phyloP scores from a whole-genome alignment of 1,140 invertebrate genomes.

The Euura lappo region DNA sequence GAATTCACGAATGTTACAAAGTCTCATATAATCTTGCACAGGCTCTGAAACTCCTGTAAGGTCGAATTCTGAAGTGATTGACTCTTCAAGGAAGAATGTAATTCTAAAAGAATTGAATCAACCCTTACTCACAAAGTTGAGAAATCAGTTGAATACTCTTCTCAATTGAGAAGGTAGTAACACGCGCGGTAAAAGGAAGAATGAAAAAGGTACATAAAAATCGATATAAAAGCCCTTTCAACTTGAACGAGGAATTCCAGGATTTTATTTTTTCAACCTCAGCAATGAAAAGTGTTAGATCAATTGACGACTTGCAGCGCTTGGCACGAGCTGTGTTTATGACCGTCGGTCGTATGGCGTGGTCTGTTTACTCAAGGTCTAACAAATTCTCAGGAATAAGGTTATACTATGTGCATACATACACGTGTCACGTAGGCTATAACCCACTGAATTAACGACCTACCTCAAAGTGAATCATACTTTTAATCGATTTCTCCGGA shows the following conservation, averaged over 20 bases:
- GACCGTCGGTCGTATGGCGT: neutral
- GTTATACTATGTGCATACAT: neutral
- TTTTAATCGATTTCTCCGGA: neutral
- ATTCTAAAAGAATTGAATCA: too few species aligned
- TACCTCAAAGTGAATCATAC: neutral
- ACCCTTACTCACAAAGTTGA: too few species aligned
- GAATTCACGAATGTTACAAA: too few species aligned
- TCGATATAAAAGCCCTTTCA: neutral
- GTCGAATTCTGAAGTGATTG: too few species aligned
- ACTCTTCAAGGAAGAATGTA: too few species aligned
- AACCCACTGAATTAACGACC: neutral
- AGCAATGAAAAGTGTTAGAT: constrained; percentile 1
- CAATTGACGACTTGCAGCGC: neutral
- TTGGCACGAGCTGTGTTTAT: neutral
- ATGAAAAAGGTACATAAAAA: too few species aligned
- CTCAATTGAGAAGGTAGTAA: too few species aligned
- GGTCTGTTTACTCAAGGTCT: neutral
- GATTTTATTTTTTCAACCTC: neutral
- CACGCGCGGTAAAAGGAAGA: too few species aligned
- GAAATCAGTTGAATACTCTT: too few species aligned
- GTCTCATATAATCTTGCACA: too few species aligned
- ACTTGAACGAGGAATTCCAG: neutral
- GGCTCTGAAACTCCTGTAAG: too few species aligned
- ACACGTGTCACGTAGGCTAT: neutral
- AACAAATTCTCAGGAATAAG: neutral